Percentiles rank a stretch among this genome's conserved stretches.
phyloP scores from a whole-genome alignment of 2,797 vertebrate species.

The Sebastes aleutianus region DNA sequence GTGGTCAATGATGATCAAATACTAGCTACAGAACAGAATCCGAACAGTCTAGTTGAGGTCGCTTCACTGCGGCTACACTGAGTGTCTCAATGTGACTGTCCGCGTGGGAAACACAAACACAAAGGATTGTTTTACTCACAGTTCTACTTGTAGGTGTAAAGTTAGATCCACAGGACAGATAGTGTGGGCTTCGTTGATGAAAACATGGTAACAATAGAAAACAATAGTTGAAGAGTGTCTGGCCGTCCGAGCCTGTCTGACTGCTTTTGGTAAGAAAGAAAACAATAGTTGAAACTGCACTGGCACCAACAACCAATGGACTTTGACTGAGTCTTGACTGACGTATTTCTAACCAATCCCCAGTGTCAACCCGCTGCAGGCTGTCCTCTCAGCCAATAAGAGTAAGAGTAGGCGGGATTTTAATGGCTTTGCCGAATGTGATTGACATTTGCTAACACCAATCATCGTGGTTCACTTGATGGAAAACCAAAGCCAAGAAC shows the following conservation, averaged over 20 bases:
- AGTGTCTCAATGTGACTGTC: not conserved
- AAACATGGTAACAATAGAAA: not conserved
- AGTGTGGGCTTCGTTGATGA: not conserved
- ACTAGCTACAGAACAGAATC: no score
- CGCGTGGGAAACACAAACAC: not conserved
- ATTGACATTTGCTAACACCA: not conserved
- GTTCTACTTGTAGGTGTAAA: not conserved
- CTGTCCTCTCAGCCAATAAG: slow-evolving; percentile 15
- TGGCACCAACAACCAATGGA: slow-evolving; percentile 32
- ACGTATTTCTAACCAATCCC: slow-evolving; percentile 21
- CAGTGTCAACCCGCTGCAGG: not conserved
- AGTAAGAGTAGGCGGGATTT: not conserved
- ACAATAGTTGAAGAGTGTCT: not conserved
- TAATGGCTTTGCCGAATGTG: accelerated
- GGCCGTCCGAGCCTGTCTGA: not conserved
- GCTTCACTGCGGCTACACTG: not conserved
- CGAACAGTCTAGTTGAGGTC: no score
- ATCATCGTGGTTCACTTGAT: not conserved
- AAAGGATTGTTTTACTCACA: slow-evolving; percentile 33
- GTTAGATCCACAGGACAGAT: slow-evolving; percentile 9
- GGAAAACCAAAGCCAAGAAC: not conserved
- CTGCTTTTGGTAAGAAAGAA: slow-evolving; percentile 25
- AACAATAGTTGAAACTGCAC: not conserved
- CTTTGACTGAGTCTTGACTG: not conserved
- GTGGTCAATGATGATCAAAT: no score